Evolutionary conservation across 2,113 vertebrate genomes (phyloP).

Genomic region (Dicaeum eximium): DNA sequence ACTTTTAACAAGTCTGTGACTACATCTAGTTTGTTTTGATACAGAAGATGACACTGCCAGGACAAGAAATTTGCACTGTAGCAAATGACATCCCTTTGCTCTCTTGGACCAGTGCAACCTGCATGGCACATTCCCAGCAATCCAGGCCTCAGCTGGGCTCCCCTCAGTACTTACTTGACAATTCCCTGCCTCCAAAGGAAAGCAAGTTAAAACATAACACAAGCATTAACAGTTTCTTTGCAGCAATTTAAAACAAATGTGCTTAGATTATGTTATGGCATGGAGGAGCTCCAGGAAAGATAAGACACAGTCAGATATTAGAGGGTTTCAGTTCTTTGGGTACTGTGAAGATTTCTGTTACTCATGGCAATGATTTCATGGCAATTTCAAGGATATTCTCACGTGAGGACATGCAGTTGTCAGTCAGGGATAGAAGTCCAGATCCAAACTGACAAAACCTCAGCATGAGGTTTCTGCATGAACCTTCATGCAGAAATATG

Average conservation of each 20-base stretch:
- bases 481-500: not conserved
- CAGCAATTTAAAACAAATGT: constrained; percentile 30
- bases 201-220: constrained; percentile 94
- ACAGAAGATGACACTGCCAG: not conserved
- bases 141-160: constrained; percentile 20
- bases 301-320: constrained; percentile 1
- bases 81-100: not conserved
- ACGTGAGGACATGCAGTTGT: accelerated
- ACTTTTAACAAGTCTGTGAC: constrained; percentile 29
- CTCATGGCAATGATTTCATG: not conserved
- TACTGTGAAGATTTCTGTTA: constrained; percentile 5
- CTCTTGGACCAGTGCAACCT: not conserved
- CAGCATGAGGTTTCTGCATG: not conserved
- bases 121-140: constrained; percentile 6
- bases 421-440: not conserved
- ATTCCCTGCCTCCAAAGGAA: constrained; percentile 98
- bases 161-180: constrained; percentile 89
- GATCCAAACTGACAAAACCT: not conserved
- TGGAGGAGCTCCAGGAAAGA: constrained; percentile 1
- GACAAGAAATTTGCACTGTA: constrained; percentile 9
- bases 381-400: not conserved
- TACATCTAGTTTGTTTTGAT: constrained; percentile 1
- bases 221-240: constrained; percentile 85
- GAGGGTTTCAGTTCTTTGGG: constrained; percentile 1
- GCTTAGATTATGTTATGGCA: not conserved